A percentile compares a stretch with the other conserved stretches of the same genome.
phyloP scores from a whole-genome alignment of 2,113 vertebrate genomes.

The Lycocorax pyrrhopterus region DNA sequence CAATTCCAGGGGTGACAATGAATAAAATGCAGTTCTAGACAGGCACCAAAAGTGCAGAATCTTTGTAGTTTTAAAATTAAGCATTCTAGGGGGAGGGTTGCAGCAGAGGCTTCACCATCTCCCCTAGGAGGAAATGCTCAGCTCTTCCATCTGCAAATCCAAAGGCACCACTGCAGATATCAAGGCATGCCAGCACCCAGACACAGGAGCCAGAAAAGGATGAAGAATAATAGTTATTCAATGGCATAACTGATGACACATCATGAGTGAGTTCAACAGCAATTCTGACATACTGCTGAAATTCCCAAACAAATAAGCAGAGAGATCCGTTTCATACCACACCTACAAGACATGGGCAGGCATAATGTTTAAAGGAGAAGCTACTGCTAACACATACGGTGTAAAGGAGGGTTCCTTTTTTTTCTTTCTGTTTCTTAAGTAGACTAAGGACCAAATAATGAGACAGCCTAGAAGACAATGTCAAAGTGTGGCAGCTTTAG shows the following conservation, averaged over 20 bases:
- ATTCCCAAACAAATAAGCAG: not conserved
- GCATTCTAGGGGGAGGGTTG: not conserved
- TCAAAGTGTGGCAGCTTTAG: not conserved
- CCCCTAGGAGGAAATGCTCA: not conserved
- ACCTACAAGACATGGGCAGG: not conserved
- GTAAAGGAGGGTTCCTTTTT: not conserved
- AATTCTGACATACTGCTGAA: not conserved
- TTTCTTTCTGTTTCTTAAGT: not conserved
- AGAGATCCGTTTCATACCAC: not conserved
- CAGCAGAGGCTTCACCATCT: not conserved
- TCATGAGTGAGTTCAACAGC: not conserved
- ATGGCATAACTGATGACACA: not conserved
- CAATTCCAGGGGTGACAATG: conserved; percentile 21
- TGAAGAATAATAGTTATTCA: not conserved
- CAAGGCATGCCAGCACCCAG: not conserved
- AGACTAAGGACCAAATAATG: not conserved
- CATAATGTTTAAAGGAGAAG: not conserved
- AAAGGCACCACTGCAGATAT: not conserved
- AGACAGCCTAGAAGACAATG: not conserved
- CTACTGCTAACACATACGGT: not conserved
- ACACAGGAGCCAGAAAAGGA: not conserved
- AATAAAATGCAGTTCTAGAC: not conserved
- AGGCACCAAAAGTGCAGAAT: not conserved
- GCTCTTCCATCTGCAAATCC: not conserved
- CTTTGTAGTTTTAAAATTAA: not conserved